Evolutionary conservation across 2,888 invertebrate genomes (phyloP).

Genomic region (Diplolepis rosae): DNA sequence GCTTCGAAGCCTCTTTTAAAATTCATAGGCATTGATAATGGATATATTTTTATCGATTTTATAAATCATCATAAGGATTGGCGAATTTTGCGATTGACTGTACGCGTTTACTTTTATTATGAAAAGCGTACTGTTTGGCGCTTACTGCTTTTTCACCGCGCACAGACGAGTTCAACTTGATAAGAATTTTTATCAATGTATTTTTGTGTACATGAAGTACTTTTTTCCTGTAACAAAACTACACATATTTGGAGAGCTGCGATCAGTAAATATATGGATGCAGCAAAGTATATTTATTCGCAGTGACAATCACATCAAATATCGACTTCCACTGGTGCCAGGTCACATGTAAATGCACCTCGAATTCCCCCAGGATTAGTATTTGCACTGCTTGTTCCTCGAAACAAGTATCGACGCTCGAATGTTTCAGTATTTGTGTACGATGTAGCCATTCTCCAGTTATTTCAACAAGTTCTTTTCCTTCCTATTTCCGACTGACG

Average conservation of each 20-base stretch:
- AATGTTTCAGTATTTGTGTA: conserved; percentile 11
- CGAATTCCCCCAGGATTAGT: conserved; percentile 25
- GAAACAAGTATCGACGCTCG: conserved; percentile 22
- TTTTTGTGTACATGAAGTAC: too few species aligned
- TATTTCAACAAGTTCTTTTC: not conserved
- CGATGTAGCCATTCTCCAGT: not conserved
- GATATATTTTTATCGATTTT: too few species aligned
- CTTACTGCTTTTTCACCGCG: too few species aligned
- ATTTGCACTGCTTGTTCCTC: conserved; percentile 16
- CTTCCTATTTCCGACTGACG: not conserved
- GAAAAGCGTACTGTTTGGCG: too few species aligned
- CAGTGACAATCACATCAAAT: conserved; percentile 29
- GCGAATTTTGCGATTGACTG: too few species aligned
- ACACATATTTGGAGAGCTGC: conserved; percentile 15
- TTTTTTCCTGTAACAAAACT: too few species aligned
- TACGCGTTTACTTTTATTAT: too few species aligned
- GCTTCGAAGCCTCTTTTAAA: too few species aligned
- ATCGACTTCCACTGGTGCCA: conserved; percentile 12
- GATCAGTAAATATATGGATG: conserved; percentile 2
- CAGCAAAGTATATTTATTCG: conserved; percentile 5
- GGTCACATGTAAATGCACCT: conserved; percentile 24
- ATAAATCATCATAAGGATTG: too few species aligned
- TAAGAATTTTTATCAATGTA: too few species aligned
- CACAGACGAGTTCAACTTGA: too few species aligned
- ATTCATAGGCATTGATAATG: too few species aligned